Evolutionary conservation across 2,113 vertebrate species (phyloP), one percentile per base, ranked within the genome.

Genomic region (Salvator merianae): DNA sequence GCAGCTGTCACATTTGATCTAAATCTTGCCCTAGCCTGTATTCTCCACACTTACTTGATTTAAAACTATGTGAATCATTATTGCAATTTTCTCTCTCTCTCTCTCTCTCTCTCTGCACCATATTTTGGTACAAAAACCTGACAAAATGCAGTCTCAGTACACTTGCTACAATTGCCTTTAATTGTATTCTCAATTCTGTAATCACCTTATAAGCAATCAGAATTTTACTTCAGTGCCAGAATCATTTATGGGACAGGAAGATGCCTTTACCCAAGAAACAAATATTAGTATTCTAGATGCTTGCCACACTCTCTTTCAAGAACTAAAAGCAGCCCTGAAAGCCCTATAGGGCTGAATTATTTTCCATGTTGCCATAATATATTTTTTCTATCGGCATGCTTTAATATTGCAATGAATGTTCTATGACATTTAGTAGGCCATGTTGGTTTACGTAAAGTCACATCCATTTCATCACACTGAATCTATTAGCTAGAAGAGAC

Each of bases 31-130:
- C 68, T 70, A 77, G 74, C 5, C 53, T 77, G 18, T 40, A 65
- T 8, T 0, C 0, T 38, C 66, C 89, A 82, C 66, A 1, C 10
- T 36, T 80, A 34, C 62, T 74, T 62, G 82, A 82, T 36, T 86
- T 91, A 86, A 16, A 94, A 94, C 94, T 95, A 93, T 95, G 93
- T 92, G 94, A 93, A 91, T 95, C 94, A 94, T 95, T 85, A 84
- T 79, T 71, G 2, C 74, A 85, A 89, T 59, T 59, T 47, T 59
- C 18, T 59, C 55, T 59, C 55, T 59, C 55, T 59, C 55, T 53
- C 50, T 53, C 50, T 59, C 18, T 59, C 55, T 88, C 88, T 88
- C 91, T 92, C 87, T 89, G 87, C 84, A 90, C 84, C 88, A 92
- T 88, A 87, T 82, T 81, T 47, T 68, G 88, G 84, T 84, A 70